Conservation (phyloP, 2,113 vertebrate genomes). For the Onychostruthus taczanowskii region DNA sequence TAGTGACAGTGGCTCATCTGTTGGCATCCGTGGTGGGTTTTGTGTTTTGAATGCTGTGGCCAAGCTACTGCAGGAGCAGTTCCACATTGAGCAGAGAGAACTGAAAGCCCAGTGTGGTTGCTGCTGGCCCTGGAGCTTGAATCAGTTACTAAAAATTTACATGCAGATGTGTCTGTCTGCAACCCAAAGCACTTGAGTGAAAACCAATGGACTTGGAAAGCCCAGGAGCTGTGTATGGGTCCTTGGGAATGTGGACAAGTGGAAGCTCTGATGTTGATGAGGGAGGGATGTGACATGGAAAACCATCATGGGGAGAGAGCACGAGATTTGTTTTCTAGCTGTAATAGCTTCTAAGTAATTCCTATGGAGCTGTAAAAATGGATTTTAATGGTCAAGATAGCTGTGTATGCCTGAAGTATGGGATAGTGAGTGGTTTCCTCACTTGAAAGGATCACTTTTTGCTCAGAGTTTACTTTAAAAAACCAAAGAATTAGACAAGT, state of each 20-base stretch:
- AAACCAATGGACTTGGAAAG: neutral
- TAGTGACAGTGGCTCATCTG: neutral
- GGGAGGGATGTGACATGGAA: neutral
- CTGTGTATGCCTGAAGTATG: neutral
- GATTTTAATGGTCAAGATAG: neutral
- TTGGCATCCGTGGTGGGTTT: neutral
- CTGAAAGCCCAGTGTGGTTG: neutral
- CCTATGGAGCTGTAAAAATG: neutral
- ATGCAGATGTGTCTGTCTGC: neutral
- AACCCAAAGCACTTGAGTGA: neutral
- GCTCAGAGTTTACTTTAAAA: neutral
- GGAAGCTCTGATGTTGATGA: neutral
- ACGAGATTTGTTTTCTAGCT: accelerated
- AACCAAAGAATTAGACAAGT: neutral
- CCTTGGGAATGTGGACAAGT: neutral
- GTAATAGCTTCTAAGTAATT: neutral
- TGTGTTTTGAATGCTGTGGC: neutral
- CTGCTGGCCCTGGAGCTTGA: neutral
- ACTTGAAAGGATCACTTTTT: neutral
- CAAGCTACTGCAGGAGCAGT: neutral
- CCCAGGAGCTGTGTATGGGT: accelerated
- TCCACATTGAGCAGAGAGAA: accelerated
- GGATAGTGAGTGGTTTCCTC: neutral
- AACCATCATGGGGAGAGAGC: neutral
- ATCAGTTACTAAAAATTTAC: neutral